phyloP scores from a whole-genome alignment of 2,888 invertebrate genomes.

The Hirtodrosophila histrioides region DNA sequence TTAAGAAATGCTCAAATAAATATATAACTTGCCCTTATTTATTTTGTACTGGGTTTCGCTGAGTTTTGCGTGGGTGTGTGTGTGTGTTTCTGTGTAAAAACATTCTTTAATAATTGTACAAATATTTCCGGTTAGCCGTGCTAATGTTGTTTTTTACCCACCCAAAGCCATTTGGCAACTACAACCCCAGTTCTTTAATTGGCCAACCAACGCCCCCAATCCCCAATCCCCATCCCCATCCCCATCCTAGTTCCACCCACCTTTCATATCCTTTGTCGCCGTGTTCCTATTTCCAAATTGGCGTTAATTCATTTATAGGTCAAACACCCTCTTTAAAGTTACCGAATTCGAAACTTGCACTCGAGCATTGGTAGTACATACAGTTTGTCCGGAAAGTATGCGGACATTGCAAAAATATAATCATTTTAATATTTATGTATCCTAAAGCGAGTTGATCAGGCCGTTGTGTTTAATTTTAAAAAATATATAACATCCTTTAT shows the following conservation, averaged over 20 bases:
- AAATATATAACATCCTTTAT: no score
- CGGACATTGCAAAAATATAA: no score
- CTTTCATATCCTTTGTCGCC: slow-evolving; percentile 1
- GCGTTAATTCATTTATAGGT: slow-evolving; percentile 78
- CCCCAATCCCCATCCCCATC: neutral
- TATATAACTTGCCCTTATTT: neutral
- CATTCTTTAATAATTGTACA: slow-evolving; percentile 32
- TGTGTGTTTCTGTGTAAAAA: neutral
- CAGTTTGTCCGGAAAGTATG: no score
- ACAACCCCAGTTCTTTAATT: slow-evolving; percentile 31
- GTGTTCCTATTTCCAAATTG: slow-evolving; percentile 31
- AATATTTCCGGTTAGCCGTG: slow-evolving; percentile 28
- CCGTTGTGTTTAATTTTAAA: no score
- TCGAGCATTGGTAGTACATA: neutral
- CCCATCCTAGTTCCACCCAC: slow-evolving; percentile 7
- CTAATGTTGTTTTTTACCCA: slow-evolving; percentile 7
- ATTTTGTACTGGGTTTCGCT: neutral
- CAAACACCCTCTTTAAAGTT: slow-evolving; percentile 68
- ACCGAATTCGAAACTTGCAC: slow-evolving; percentile 37
- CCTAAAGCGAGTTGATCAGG: no score
- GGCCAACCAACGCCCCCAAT: slow-evolving; percentile 35
- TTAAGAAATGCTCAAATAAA: neutral
- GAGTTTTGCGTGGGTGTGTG: neutral
- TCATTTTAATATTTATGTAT: no score
- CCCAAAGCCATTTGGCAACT: slow-evolving; percentile 10